These are phyloP conservation scores for Podargus strigoides DNA, from an alignment of 2,797 vertebrate species.

Conservation along the genomic window DNA sequence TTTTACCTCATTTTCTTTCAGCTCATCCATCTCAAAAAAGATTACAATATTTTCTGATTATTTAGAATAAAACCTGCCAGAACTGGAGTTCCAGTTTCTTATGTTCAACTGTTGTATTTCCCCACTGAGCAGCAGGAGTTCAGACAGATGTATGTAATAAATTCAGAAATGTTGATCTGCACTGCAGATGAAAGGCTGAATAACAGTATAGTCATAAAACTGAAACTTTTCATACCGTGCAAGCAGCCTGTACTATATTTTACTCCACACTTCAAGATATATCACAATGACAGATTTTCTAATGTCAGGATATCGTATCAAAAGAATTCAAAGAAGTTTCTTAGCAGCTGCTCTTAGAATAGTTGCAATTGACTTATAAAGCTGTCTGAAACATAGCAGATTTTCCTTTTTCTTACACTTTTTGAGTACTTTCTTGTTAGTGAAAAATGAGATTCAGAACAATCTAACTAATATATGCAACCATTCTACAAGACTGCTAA, in stretches of 20 bases:
- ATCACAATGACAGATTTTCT: conserved; percentile 77
- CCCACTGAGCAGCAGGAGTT: conserved; percentile 57
- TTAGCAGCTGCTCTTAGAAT: conserved; percentile 71
- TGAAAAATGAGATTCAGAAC: not conserved
- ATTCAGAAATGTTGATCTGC: conserved; percentile 64
- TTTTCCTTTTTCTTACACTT: conserved; percentile 66
- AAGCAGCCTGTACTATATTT: conserved; percentile 22
- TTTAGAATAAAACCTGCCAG: not conserved
- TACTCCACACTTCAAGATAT: conserved; percentile 72
- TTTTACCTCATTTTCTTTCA: not conserved
- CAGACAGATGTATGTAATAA: conserved; percentile 75
- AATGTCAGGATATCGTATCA: conserved; percentile 73
- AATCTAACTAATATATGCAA: not conserved
- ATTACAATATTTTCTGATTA: not conserved
- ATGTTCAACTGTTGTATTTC: conserved; percentile 34
- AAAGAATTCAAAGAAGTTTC: conserved; percentile 70
- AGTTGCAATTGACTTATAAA: conserved; percentile 61
- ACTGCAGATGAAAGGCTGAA: conserved; percentile 73
- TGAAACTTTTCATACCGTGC: conserved; percentile 67
- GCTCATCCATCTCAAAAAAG: not conserved
- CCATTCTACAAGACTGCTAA: not conserved
- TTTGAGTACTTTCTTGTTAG: not conserved
- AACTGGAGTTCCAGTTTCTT: conserved; percentile 1
- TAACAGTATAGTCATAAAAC: conserved; percentile 52
- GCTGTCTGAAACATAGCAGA: conserved; percentile 58